Evolutionary conservation across 2,113 vertebrate genomes (phyloP).

Genomic region (Ceyx melanurus): DNA sequence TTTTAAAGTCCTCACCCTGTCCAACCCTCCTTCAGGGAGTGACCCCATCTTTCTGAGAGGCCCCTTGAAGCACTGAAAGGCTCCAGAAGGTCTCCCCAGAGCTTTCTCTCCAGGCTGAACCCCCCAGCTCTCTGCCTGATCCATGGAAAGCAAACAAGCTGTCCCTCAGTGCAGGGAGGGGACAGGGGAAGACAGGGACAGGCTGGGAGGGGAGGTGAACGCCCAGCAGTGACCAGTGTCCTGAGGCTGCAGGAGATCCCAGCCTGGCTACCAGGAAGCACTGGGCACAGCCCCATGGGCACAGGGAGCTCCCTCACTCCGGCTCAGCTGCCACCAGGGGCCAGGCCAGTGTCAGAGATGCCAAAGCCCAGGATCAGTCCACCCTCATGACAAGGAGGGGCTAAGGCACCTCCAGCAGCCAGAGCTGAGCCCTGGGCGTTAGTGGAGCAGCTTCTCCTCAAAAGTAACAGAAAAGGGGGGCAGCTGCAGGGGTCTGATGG

Average conservation of each 20-base stretch:
- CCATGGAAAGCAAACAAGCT: neutral
- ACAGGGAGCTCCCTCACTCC: too few species aligned
- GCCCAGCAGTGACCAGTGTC: neutral
- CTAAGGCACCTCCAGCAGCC: neutral
- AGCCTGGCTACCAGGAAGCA: neutral
- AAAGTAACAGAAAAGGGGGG: neutral
- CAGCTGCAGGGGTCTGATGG: fast-evolving
- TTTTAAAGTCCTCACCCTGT: neutral
- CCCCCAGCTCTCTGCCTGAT: too few species aligned
- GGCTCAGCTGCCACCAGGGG: neutral
- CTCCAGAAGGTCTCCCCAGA: neutral
- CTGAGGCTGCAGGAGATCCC: neutral
- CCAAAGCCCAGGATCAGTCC: neutral
- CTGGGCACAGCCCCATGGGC: neutral
- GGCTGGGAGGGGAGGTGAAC: neutral
- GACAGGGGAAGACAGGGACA: too few species aligned
- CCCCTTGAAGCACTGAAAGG: neutral
- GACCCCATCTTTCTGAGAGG: neutral
- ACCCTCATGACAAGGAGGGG: neutral
- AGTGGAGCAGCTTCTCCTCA: neutral
- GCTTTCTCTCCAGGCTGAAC: neutral
- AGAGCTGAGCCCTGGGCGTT: neutral
- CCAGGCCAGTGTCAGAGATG: fast-evolving
- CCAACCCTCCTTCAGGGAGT: neutral
- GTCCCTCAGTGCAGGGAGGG: neutral